A percentile compares a stretch with the other conserved stretches of the same genome.
Evolutionary conservation across 2,113 vertebrate genomes (phyloP).

Genomic region (Piprites chloris): DNA sequence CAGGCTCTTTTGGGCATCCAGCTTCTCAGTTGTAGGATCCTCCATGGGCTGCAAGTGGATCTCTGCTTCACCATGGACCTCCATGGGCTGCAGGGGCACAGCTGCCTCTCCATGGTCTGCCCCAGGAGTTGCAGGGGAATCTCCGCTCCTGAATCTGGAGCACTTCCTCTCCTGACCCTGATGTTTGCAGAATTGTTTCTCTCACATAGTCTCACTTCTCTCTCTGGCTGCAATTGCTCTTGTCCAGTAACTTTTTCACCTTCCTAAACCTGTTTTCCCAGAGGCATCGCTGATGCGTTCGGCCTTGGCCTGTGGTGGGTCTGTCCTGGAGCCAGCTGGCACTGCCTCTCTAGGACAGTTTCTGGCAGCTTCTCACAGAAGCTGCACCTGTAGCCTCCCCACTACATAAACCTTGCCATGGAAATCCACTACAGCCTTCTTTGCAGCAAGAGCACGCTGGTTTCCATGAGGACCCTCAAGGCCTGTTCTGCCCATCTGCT

Average conservation of each 20-base stretch:
- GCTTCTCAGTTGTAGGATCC: neutral
- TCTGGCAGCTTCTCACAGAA: neutral
- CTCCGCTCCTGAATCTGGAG: neutral
- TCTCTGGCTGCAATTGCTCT: neutral
- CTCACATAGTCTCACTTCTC: neutral
- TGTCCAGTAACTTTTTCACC: neutral
- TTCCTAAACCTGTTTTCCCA: neutral
- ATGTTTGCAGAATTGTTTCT: neutral
- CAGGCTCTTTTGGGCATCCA: neutral
- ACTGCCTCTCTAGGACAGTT: neutral
- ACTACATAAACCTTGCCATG: neutral
- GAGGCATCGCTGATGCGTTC: neutral
- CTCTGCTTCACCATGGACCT: neutral
- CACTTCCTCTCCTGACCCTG: neutral
- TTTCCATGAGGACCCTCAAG: neutral
- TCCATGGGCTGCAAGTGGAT: neutral
- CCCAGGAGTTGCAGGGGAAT: neutral
- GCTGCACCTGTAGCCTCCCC: neutral
- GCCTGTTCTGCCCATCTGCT: neutral
- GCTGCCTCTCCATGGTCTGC: neutral
- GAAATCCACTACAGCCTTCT: neutral
- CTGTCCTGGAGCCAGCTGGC: neutral
- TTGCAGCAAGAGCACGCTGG: neutral
- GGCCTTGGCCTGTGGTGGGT: neutral
- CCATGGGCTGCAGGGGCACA: neutral